Base-by-base conservation (phyloP, 2,888 invertebrate genomes). In the Acrobasis consociella region DNA sequence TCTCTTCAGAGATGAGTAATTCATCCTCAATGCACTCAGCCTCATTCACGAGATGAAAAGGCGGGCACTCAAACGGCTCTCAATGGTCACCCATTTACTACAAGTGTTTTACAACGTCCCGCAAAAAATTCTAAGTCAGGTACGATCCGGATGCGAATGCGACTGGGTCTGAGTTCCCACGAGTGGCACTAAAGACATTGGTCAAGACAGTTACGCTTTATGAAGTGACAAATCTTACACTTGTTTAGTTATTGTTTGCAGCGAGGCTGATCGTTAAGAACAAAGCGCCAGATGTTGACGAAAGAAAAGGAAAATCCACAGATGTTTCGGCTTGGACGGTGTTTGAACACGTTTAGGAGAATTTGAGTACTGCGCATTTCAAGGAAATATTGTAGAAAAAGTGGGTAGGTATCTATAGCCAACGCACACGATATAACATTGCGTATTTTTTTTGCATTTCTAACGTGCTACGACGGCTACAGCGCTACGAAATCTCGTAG, bases 111-210 rank as follows among this genome's bases (percentile, higher is more conserved):
- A 91, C 81, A 81, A 81, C 73, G 65, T 69, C 65, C 53, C 62
- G 70, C 76, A 82, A 87, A 89, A 91, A 89, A 85, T 71, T 67
- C 66, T 73, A 74, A 77, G 80, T 80, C 85, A 87, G 87, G 87
- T 87, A 84, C 77, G 78, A 75, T 86, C 85, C 87, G 89, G 89
- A 87, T 91, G 91, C 90, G 91, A 91, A 89, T 85, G 82, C 66
- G 66, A 65, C 70, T 66, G 68, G 72, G 69, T 69, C 69, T 68
- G 64, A 31, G 77, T 91, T 91, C 91, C 89, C 92, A 91, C 91
- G 91, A 67, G 77, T 80, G 80, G 82, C 67, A 65, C 71, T 64
- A 63, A 63, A 53, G 59, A 63, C 74, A 81, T 80, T 78, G 65
- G 72, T 62, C 62, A 63, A 49, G 56, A 64, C 75, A 81, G 80